phyloP scores from a whole-genome alignment of 2,888 invertebrate genomes.

The Dimorphilus gyrociliatus region DNA sequence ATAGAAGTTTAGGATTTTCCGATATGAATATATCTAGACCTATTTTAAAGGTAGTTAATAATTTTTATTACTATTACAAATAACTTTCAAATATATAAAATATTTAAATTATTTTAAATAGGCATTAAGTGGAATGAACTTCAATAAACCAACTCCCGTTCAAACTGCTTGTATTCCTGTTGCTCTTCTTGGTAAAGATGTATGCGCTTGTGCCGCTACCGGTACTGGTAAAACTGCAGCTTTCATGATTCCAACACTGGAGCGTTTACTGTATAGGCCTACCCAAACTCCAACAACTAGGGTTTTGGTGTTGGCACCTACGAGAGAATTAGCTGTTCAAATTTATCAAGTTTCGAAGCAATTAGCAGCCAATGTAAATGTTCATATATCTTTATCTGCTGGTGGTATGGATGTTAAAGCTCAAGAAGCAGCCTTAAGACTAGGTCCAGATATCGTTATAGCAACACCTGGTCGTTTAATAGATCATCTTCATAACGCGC shows the following conservation, averaged over 20 bases:
- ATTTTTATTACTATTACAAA: not conserved
- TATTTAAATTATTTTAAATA: constrained; percentile 23
- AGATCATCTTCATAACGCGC: constrained; percentile 88
- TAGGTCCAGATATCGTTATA: constrained; percentile 87
- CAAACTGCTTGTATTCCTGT: constrained; percentile 87
- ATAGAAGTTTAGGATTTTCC: constrained; percentile 22
- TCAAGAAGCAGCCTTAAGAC: constrained; percentile 47
- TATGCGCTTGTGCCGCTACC: constrained; percentile 96
- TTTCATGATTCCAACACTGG: constrained; percentile 90
- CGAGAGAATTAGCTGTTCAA: constrained; percentile 90
- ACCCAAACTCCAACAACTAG: constrained; percentile 50
- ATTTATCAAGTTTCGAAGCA: constrained; percentile 86
- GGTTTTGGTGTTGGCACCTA: constrained; percentile 85
- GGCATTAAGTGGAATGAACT: constrained; percentile 72
- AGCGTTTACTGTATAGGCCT: constrained; percentile 73
- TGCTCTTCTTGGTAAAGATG: constrained; percentile 74
- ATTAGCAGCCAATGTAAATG: constrained; percentile 63
- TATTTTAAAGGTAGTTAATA: constrained; percentile 52
- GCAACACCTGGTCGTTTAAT: constrained; percentile 95
- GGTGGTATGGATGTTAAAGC: constrained; percentile 42
- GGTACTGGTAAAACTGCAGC: constrained; percentile 86
- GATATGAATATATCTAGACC: constrained; percentile 93
- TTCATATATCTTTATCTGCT: constrained; percentile 33
- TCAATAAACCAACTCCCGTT: constrained; percentile 85
- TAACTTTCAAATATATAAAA: not conserved